Base-by-base conservation (phyloP, 2,113 vertebrate species). In the Ciconia boyciana region DNA sequence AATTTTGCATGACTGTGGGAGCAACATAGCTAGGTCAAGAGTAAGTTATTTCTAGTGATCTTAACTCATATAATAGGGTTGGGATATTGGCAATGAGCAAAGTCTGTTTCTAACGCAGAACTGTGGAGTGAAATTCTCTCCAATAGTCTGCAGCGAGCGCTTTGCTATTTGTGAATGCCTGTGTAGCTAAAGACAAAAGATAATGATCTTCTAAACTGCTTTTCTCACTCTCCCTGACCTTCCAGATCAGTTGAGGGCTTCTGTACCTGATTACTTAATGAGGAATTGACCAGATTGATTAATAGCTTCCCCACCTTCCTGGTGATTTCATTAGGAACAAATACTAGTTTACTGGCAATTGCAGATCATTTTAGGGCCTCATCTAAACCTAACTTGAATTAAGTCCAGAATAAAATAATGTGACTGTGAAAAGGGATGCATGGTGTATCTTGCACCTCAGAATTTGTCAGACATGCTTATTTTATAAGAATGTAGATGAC, bases 261-360 rank as follows among this genome's bases (percentile, higher is more conserved):
- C 36, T 62, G 26, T 48, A 68, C 61, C n/a, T 2, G 43, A 62
- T 94, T 25, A 58, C 17, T 87, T 87, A 75, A 39, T 81, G 57
- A 71, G 36, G 51, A 95, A 62, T 89, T 89, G 69, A 66, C 48
- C 29, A 77, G 39, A 58, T 12, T 70, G 80, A 78, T 93, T 46
- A 71, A 74, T 43, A 64, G 28, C 6, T 88, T 80, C 18, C 41
- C 2, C 2, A 7, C 7, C 52, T 9, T 52, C 18, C 49, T 62
- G 34, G 8, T 80, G 69, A 75, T 89, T 91, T 81, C 55, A 55
- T 16, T 55, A 62, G 72, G 51, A 95, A 39, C 13, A 74, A 62
- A 65, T 83, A 52, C 13, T 36, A 43, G 49, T 49, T 74, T 2
- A 3, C 8, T 69, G 62, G 32, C 3, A 6, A 9, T 26, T 60